These are phyloP conservation scores for Lapara coniferarum DNA, from an alignment of 2,888 invertebrate genomes.

Conservation along the genomic window DNA sequence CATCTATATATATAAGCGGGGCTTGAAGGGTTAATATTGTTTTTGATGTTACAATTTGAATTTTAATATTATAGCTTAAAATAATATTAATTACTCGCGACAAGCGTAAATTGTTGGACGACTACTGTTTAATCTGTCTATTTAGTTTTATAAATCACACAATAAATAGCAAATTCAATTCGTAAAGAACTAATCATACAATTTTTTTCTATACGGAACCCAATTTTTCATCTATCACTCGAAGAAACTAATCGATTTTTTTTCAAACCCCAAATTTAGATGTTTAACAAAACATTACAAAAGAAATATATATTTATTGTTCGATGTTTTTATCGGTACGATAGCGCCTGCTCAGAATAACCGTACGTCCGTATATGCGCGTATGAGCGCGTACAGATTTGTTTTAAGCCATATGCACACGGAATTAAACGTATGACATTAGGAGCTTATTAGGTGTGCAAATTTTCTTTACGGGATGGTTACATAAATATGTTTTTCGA, in stretches of 20 bases:
- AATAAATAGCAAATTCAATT: too few species aligned
- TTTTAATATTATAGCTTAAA: too few species aligned
- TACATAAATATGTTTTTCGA: too few species aligned
- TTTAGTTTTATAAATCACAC: too few species aligned
- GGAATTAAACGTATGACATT: background rate
- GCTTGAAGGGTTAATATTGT: too few species aligned
- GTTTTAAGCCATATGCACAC: background rate
- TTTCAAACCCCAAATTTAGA: conserved; percentile 68
- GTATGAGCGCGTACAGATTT: background rate
- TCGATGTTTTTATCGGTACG: conserved; percentile 60
- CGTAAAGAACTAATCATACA: background rate
- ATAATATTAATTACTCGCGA: too few species aligned
- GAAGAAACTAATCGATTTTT: conserved; percentile 30
- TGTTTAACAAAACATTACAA: conserved; percentile 79
- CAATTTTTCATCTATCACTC: background rate
- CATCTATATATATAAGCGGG: too few species aligned
- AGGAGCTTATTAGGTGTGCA: too few species aligned
- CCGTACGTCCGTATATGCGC: conserved; percentile 55
- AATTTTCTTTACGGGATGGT: too few species aligned
- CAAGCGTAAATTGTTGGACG: too few species aligned
- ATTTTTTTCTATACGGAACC: conserved; percentile 17
- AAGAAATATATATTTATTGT: conserved; percentile 44
- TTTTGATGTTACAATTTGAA: too few species aligned
- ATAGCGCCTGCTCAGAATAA: conserved; percentile 53
- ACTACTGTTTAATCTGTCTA: too few species aligned